A percentile compares a stretch with the other conserved stretches of the same genome.
Evolutionary conservation across 2,113 vertebrate species (phyloP).

Genomic region (Procapra przewalskii): DNA sequence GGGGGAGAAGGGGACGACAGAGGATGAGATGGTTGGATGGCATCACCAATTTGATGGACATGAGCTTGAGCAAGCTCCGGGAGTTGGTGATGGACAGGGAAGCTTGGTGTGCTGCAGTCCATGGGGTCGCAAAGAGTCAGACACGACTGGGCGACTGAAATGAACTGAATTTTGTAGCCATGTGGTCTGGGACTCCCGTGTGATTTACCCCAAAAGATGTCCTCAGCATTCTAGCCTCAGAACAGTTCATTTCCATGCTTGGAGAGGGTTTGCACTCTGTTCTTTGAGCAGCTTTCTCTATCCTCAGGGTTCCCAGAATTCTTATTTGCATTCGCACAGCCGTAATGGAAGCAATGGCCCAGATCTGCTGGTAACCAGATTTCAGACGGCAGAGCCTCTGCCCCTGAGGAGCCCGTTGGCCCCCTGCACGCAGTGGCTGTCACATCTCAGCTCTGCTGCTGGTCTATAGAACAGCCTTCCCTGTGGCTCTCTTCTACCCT

Average conservation of each 20-base stretch:
- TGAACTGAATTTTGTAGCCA: not conserved
- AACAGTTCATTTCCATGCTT: not conserved
- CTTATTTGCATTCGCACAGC: accelerated
- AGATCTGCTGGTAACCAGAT: not conserved
- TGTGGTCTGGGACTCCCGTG: not conserved
- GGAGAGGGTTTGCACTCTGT: not conserved
- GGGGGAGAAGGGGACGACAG: accelerated
- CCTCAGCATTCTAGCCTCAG: not conserved
- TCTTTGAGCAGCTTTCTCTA: not conserved
- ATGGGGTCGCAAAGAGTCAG: not conserved
- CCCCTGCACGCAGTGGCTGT: not conserved
- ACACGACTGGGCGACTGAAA: not conserved
- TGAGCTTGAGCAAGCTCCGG: not conserved
- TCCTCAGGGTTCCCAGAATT: not conserved
- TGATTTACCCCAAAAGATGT: not conserved
- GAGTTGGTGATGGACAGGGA: not conserved
- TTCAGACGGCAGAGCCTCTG: not conserved
- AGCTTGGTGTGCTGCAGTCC: not conserved
- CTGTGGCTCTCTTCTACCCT: not conserved
- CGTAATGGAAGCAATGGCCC: not conserved
- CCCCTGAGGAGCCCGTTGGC: not conserved
- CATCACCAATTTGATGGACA: not conserved
- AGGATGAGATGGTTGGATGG: not conserved
- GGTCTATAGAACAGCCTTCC: not conserved
- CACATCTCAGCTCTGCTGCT: not conserved